Conservation (phyloP, 1,140 invertebrate species). For the Pseudomyrmex cubaensis region DNA sequence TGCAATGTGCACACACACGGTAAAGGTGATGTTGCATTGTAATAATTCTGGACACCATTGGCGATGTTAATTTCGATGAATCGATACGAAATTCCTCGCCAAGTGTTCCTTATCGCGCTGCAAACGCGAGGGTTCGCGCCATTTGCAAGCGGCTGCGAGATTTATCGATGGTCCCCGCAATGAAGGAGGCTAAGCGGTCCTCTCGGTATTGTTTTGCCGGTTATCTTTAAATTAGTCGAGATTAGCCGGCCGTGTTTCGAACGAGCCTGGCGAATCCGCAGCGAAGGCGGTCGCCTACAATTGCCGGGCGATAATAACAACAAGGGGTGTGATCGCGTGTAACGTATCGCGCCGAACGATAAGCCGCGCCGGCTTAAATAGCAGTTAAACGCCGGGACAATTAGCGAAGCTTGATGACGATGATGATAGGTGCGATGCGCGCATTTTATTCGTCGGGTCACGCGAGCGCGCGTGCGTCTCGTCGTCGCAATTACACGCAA, state of each 20-base stretch:
- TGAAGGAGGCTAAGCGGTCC: neutral
- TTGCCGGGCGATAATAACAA: conserved; percentile 23
- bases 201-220: conserved; percentile 59
- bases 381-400: conserved; percentile 34
- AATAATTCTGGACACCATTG: neutral
- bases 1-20: neutral
- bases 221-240: conserved; percentile 62
- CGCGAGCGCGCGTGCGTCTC: neutral
- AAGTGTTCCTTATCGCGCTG: conserved; percentile 52
- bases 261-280: conserved; percentile 10
- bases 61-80: conserved; percentile 32
- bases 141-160: conserved; percentile 24
- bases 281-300: conserved; percentile 21
- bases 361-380: conserved; percentile 37
- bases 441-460: conserved; percentile 32
- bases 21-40: neutral
- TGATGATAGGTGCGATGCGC: neutral
- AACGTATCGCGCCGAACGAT: conserved; percentile 46
- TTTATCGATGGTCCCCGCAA: conserved; percentile 50
- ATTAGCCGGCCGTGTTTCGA: conserved; percentile 42
- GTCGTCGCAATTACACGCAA: neutral
- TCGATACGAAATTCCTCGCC: conserved; percentile 13
- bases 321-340: neutral
- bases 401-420: conserved; percentile 16
- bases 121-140: neutral